Evolutionary conservation across 2,888 invertebrate genomes (phyloP), one percentile per base, ranked within the genome.

Genomic region (Pardosa pseudoannulata): DNA sequence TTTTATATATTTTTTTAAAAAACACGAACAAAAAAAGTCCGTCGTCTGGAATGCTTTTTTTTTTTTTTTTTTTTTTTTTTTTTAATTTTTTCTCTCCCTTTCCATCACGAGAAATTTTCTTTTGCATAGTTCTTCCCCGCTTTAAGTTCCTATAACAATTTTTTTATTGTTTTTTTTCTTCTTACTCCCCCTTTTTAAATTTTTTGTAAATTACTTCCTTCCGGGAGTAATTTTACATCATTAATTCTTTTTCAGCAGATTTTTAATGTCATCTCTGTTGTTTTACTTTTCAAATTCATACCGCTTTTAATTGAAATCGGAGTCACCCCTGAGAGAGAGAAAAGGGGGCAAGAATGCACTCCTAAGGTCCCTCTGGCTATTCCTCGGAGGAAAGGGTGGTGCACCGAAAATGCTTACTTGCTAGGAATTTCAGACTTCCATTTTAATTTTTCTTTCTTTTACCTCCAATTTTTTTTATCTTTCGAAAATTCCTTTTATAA

Each of bases 281-380:
- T 71, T 72, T 79, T 80, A 68, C 56, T 81, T 81, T 68, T 46
- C 67, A 68, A 46, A 81, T 39, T 81, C 74, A 50, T 68, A 56
- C 68, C 74, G 41, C 81, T 74, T 74, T 81, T 81, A 81, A 81
- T 81, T 81, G 81, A 81, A 81, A 81, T 74, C 56, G 68, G 36
- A 36, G 36, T 7, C 5, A 7, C 36, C 36, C 9, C 9, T 36
- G 36, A 9, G 9, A 9, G 19, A n/a, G 19, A 16, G 64, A 36
- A 39, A 19, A 39, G 23, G 27, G 39, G 31, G 67, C 13, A 16
- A 32, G 1, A 32, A 3, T 31, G 6, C 1, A n/a, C 16, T n/a
- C n/a, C n/a, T n/a, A n/a, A n/a, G n/a, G 41, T 2, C 41, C 41
- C 16, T 46, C 16, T 46, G 16, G 41, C 16, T 2, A 46, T 46